Percentiles rank a stretch among this genome's conserved stretches.
These are phyloP conservation scores for Tapirus indicus DNA, from an alignment of 2,797 vertebrate species.

Conservation along the genomic window DNA sequence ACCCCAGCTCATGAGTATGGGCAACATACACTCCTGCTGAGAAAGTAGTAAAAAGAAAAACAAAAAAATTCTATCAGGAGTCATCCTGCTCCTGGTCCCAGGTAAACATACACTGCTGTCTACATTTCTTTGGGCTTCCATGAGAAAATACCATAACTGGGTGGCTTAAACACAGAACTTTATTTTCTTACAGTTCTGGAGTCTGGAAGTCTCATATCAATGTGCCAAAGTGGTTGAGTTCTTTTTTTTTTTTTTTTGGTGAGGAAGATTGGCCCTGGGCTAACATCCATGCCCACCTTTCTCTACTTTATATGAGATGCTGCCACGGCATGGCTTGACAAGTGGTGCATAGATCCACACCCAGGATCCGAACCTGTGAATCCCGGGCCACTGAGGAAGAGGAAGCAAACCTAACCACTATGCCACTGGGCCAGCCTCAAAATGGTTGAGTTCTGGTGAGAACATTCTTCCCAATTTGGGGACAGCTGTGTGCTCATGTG, in stretches of 20 bases:
- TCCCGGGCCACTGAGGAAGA: no score
- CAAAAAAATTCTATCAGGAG: neutral
- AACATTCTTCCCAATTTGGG: neutral
- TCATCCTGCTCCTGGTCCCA: neutral
- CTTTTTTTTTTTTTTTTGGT: neutral
- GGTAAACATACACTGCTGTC: neutral
- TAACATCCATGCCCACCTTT: no score
- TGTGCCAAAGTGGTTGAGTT: neutral
- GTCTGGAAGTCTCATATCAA: neutral
- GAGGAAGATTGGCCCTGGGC: no score
- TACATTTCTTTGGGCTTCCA: neutral
- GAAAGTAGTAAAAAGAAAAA: neutral
- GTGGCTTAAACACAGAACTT: neutral
- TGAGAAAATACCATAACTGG: neutral
- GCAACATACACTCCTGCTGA: neutral
- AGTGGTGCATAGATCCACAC: no score
- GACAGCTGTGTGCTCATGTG: neutral
- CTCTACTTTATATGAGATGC: no score
- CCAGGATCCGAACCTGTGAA: no score
- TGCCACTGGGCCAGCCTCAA: no score
- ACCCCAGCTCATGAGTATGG: neutral
- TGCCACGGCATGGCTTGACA: no score
- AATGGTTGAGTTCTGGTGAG: neutral
- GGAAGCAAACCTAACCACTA: no score
- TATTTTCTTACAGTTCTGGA: neutral